These are phyloP conservation scores for Chunga burmeisteri DNA, from an alignment of 2,113 vertebrate species.

Conservation along the genomic window DNA sequence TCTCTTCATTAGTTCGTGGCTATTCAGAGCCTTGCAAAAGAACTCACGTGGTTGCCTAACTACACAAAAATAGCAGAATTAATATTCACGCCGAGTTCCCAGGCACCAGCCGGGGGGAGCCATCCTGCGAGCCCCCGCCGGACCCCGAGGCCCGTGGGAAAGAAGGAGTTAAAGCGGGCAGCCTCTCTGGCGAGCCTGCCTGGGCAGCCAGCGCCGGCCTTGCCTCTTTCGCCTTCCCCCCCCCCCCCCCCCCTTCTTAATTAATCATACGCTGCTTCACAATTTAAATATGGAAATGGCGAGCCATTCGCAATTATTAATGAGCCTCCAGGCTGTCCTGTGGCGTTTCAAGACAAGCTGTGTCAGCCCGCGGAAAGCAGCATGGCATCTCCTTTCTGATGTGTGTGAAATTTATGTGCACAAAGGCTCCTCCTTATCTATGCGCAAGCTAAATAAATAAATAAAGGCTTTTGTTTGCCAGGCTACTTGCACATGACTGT, in stretches of 20 bases:
- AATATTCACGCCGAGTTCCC: slow-evolving; percentile 5
- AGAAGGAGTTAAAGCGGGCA: slow-evolving; percentile 23
- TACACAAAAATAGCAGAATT: slow-evolving; percentile 7
- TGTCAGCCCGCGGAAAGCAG: slow-evolving; percentile 69
- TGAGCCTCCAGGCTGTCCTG: slow-evolving; percentile 53
- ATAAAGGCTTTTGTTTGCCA: slow-evolving; percentile 82
- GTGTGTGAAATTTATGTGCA: slow-evolving; percentile 71
- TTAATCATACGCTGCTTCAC: slow-evolving; percentile 49
- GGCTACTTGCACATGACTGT: slow-evolving; percentile 79
- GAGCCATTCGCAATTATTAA: slow-evolving; percentile 60
- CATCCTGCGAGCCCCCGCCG: neutral
- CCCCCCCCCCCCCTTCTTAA: slow-evolving; percentile 26
- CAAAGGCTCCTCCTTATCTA: slow-evolving; percentile 53
- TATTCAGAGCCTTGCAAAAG: neutral
- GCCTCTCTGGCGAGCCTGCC: neutral
- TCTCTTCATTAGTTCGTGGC: neutral
- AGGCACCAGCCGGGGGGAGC: neutral
- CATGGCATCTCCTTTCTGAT: slow-evolving; percentile 76
- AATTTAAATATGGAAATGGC: slow-evolving; percentile 61
- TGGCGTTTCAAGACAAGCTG: neutral
- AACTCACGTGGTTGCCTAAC: neutral
- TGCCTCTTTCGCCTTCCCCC: neutral
- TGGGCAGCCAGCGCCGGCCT: neutral
- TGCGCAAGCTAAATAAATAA: slow-evolving; percentile 69
- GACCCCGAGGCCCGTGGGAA: neutral